A percentile compares a stretch with the other conserved stretches of the same genome.
Conservation (phyloP, 1,140 invertebrate species). For the Lepidurus arcticus region DNA sequence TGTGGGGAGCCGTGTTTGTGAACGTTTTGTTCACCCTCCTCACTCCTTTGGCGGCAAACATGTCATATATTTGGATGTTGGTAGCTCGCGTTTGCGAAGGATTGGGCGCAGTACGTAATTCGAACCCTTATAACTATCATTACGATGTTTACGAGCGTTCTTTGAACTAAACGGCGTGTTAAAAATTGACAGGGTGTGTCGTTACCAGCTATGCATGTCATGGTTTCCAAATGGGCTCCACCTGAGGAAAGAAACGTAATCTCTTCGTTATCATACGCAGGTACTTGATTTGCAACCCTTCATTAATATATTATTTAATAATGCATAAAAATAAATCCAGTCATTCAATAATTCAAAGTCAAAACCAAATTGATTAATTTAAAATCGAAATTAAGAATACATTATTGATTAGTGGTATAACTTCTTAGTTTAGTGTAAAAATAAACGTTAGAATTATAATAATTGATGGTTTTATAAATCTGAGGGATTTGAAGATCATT, state of each 20-base stretch:
- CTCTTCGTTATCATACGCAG: conserved; percentile 35
- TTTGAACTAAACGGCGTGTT: not conserved
- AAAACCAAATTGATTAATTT: no score
- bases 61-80: conserved; percentile 56
- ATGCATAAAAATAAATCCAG: no score
- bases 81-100: conserved; percentile 63
- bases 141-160: not conserved
- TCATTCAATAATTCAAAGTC: no score
- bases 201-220: conserved; percentile 50
- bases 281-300: conserved; percentile 19
- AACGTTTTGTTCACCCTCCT: conserved; percentile 63
- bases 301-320: not conserved
- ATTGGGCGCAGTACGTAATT: conserved; percentile 58
- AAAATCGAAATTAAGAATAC: no score
- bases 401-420: no score
- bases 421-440: no score
- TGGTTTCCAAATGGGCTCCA: conserved; percentile 51
- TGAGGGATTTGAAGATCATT: not conserved
- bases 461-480: no score
- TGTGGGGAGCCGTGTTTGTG: conserved; percentile 60
- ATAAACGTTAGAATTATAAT: no score
- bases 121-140: not conserved
- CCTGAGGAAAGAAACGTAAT: conserved; percentile 42
- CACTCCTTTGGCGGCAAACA: conserved; percentile 59
- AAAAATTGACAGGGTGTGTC: conserved; percentile 46